Conservation (phyloP, 2,113 vertebrate species). For the Limanda limanda region DNA sequence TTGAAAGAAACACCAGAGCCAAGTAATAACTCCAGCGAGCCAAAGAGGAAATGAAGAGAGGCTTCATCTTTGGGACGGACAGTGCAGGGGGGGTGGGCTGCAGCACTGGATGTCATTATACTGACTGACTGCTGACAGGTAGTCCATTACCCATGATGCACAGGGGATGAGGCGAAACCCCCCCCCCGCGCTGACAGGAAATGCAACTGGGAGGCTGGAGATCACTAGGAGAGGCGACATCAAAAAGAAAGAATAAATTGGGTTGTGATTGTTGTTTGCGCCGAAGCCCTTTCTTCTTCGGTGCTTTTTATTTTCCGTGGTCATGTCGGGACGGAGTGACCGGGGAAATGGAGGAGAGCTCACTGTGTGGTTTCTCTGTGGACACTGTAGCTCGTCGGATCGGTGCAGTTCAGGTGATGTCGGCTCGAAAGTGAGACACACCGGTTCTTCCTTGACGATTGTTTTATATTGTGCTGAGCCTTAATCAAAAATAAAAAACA, state of each 20-base stretch:
- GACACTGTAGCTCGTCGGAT: background rate
- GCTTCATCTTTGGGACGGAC: slow-evolving; percentile 65
- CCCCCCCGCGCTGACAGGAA: background rate
- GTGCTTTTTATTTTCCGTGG: too few relatives aligned
- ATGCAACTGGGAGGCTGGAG: slow-evolving; percentile 46
- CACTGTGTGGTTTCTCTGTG: slow-evolving; percentile 6
- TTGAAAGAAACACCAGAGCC: slow-evolving; percentile 72
- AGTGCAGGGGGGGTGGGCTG: slow-evolving; percentile 43
- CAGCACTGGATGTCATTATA: slow-evolving; percentile 71
- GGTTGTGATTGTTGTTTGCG: slow-evolving; percentile 51
- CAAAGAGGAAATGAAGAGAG: slow-evolving; percentile 77
- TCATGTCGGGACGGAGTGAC: too few relatives aligned
- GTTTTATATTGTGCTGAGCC: too few relatives aligned
- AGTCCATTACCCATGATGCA: slow-evolving; percentile 71
- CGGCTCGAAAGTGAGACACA: too few relatives aligned
- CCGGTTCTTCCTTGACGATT: too few relatives aligned
- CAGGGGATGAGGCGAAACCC: slow-evolving; percentile 47
- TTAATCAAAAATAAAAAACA: too few relatives aligned
- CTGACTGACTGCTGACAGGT: slow-evolving; percentile 74
- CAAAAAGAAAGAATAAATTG: slow-evolving; percentile 49
- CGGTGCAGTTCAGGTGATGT: background rate
- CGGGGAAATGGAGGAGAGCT: background rate
- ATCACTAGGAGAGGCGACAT: slow-evolving; percentile 30
- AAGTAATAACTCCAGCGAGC: slow-evolving; percentile 64
- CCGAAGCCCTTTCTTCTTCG: background rate